Evolutionary conservation across 2,797 vertebrate genomes (phyloP).

Genomic region (Rachycentron canadum): DNA sequence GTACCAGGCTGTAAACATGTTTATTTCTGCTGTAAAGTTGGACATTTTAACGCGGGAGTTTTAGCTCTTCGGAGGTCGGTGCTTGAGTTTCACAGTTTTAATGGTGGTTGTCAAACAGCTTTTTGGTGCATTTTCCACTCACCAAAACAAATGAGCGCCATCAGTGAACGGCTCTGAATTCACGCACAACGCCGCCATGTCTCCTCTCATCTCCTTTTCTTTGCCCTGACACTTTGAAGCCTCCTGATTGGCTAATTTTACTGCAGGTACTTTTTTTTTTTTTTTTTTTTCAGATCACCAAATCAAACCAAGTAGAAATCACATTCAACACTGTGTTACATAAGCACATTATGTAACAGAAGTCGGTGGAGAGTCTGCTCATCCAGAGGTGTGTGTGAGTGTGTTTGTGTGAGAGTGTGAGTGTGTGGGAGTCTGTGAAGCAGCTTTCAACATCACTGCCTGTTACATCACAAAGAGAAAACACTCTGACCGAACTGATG

Average conservation of each 20-base stretch:
- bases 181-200: too few relatives aligned
- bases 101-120: too few relatives aligned
- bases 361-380: constrained; percentile 29
- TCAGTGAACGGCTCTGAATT: too few relatives aligned
- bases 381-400: constrained; percentile 20
- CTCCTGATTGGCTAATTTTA: neutral
- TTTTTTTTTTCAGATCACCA: constrained; percentile 16
- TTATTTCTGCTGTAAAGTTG: too few relatives aligned
- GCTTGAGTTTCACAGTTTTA: too few relatives aligned
- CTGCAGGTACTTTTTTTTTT: constrained; percentile 1
- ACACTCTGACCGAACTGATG: neutral
- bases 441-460: constrained; percentile 24
- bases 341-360: constrained; percentile 39
- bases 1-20: too few relatives aligned
- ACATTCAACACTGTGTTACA: constrained; percentile 19
- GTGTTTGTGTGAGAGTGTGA: constrained; percentile 18
- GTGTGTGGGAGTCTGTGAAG: constrained; percentile 15
- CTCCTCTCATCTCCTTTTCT: neutral
- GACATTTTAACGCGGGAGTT: too few relatives aligned
- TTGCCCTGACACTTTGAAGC: neutral
- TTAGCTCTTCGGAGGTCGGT: too few relatives aligned
- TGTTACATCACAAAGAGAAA: constrained; percentile 27
- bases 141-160: too few relatives aligned
- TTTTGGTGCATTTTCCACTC: too few relatives aligned
- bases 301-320: neutral